These are phyloP conservation scores for Mormyrops attenuatus DNA, from an alignment of 2,797 vertebrate genomes.

Conservation along the genomic window DNA sequence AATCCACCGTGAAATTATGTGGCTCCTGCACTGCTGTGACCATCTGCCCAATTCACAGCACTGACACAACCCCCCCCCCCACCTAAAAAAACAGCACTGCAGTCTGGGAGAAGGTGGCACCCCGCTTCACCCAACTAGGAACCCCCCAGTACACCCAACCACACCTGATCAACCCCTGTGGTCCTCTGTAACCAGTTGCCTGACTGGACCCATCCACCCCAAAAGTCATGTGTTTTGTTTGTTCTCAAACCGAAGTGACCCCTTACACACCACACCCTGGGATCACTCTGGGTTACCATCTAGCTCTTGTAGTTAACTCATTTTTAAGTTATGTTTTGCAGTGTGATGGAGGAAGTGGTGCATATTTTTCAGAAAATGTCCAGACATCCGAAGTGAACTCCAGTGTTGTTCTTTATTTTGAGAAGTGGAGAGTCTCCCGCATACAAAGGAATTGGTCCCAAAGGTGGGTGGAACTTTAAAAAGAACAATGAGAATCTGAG, in stretches of 20 bases:
- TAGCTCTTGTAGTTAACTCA: background rate
- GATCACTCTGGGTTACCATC: background rate
- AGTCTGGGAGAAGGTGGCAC: slow-evolving; percentile 4
- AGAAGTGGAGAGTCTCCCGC: background rate
- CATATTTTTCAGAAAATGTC: background rate
- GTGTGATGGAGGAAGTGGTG: background rate
- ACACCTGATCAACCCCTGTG: background rate
- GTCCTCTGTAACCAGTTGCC: background rate
- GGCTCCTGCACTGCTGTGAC: slow-evolving; percentile 66
- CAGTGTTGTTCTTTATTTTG: background rate
- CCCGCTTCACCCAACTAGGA: background rate
- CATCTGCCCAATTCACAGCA: slow-evolving; percentile 62
- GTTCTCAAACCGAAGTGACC: background rate
- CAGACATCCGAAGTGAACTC: background rate
- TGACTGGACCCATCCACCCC: background rate
- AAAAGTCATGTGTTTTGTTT: background rate
- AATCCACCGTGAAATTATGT: slow-evolving; percentile 88
- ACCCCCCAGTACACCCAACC: background rate
- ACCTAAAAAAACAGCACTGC: background rate
- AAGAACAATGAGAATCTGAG: background rate
- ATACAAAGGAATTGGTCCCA: background rate
- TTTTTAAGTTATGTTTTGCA: background rate
- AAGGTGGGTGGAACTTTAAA: background rate
- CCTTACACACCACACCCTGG: background rate
- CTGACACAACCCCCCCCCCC: background rate